phyloP scores from a whole-genome alignment of 2,113 vertebrate genomes.

The Hystrix cristata region DNA sequence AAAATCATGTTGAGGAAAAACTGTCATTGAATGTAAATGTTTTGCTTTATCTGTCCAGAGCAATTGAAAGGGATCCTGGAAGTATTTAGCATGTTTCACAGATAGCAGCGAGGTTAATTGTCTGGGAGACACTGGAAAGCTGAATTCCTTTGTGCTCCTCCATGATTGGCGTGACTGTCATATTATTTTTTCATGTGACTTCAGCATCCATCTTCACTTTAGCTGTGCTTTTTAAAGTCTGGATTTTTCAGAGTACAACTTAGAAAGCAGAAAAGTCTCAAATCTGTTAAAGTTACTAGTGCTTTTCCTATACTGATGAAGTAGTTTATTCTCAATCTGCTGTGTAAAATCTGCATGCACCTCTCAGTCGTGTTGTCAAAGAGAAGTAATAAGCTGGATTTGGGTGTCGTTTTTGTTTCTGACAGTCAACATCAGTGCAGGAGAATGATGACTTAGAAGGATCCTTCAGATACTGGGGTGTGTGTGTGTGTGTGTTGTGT shows the following conservation, averaged over 20 bases:
- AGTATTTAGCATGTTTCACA: slow-evolving; percentile 82
- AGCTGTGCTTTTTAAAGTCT: slow-evolving; percentile 21
- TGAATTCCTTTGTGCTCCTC: slow-evolving; percentile 67
- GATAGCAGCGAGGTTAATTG: slow-evolving; percentile 85
- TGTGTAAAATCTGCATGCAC: neutral
- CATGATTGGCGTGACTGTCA: slow-evolving; percentile 58
- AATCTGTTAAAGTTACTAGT: neutral
- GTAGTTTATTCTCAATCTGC: neutral
- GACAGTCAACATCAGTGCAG: neutral
- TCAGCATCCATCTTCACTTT: slow-evolving; percentile 5
- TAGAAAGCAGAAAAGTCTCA: slow-evolving; percentile 43
- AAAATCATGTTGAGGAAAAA: slow-evolving; percentile 79
- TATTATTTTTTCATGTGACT: neutral
- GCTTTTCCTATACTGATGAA: neutral
- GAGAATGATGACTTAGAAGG: neutral
- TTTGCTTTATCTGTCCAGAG: slow-evolving; percentile 82
- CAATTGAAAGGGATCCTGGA: slow-evolving; percentile 74
- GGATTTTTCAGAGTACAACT: slow-evolving; percentile 37
- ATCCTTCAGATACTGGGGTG: neutral
- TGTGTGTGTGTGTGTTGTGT: neutral
- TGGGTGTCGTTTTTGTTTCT: slow-evolving; percentile 42
- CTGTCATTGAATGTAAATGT: slow-evolving; percentile 83
- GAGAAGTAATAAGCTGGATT: slow-evolving; percentile 53
- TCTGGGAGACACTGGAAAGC: slow-evolving; percentile 81
- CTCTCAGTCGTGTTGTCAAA: slow-evolving; percentile 38